Evolutionary conservation across 2,888 invertebrate species (phyloP), one percentile per base, ranked within the genome.

Genomic region (Eupsilia transversa): DNA sequence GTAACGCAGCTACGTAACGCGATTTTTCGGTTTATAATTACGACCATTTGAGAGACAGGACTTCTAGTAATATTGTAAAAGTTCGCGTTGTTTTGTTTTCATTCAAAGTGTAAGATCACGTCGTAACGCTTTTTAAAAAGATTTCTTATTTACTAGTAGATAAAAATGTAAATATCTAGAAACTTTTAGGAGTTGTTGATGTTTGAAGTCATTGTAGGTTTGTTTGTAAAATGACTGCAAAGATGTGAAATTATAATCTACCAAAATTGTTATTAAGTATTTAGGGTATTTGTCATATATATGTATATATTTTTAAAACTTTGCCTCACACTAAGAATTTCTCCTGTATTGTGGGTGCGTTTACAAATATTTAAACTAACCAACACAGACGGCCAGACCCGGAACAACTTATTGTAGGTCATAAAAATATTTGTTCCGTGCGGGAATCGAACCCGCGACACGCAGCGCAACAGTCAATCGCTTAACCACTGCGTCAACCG

Each of bases 1-100:
- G 30, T 60, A n/a, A 76, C 23, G 64, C 82, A 72, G 87, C 86
- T 84, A 79, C 65, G 73, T 84, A 86, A 65, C 30, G 74, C 43
- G 27, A 73, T 74, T 35, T 12, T 68, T 52, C 9, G 1, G 2
- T 20, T 38, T 23, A 27, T 30, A 41, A 38, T 43, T 17, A 23
- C 14, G 33, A 17, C 23, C 6, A 54, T 33, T 33, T 33, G 0
- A 0, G 3, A n/a, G 9, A 14, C 49, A 1, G 12, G 3, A 9
- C 2, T 35, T 23, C 1, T 49, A 6, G 17, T 4, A 30, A 49
- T 10, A 30, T 52, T n/a, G 3, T 14, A 5, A 54, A 52, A 56
- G 23, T 30, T 63, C 3, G 14, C 12, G 17, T n/a, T 52, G 33
- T 27, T 61, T 46, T 14, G 14, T 41, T 52, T 20, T 30, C 23